Evolutionary conservation across 1,140 invertebrate genomes (phyloP), one percentile per base, ranked within the genome.

Genomic region (Vanessa tameamea): DNA sequence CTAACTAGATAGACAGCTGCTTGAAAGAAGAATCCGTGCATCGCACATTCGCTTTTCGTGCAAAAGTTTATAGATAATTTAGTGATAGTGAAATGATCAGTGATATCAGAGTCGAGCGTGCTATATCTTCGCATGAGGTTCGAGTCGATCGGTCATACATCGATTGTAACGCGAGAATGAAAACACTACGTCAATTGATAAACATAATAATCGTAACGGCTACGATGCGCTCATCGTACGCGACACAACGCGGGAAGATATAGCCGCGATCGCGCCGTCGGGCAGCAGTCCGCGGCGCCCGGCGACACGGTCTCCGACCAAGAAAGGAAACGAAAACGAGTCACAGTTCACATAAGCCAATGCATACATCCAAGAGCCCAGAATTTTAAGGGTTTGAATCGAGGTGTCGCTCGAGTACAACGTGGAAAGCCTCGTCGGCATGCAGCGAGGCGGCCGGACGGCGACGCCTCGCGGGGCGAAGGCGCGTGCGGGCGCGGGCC

Each of bases 301-400:
- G 85, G 84, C 85, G 86, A 69, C 86, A 75, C 86, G 83, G 76
- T 75, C 85, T 85, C 85, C 87, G 87, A 90, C 87, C 88, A 92
- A 91, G 90, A 91, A 92, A 92, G 88, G 89, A 91, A 92, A 92
- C 90, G 89, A 92, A 92, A 92, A 90, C 88, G 86, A 91, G 87
- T 92, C 88, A 91, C 90, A 90, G 86, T 90, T 92, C 87, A 92
- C 90, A 92, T 90, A 92, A 92, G 90, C 90, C 90, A 92, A 92
- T 92, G 88, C 90, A 92, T 85, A 92, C 90, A 92, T 92, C 90
- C 90, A 92, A 92, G 89, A 92, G 90, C 90, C 90, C 90, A 92
- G 90, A 92, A 92, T 92, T 82, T 90, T 90, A 92, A 92, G 90
- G 89, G 90, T 91, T 92, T 92, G 88, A 87, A 81, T 90, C 88